Evolutionary conservation across 2,113 vertebrate genomes (phyloP), one percentile per base, ranked within the genome.

Genomic region (Sceloporus undulatus): DNA sequence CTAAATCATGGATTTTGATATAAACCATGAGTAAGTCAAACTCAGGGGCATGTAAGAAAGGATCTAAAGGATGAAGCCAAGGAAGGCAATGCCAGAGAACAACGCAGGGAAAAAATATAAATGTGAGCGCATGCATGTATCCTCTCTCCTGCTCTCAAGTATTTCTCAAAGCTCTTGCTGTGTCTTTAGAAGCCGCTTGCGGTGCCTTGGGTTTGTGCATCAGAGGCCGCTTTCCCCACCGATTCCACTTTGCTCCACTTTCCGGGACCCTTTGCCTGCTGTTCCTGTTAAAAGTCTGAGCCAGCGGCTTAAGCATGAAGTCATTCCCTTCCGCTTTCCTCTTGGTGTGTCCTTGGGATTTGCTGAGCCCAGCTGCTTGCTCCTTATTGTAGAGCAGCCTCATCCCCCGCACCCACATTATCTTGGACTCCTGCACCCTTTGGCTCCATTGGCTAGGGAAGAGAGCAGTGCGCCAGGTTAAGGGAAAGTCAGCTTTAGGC

Each of bases 261-360:
- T 48, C n/a, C 23, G 19, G 65, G 25, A 1, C 76, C 27, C 59
- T 6, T 25, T n/a, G 42, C 2, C 40, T 48, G 38, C 38, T 66
- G 38, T 65, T 29, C 23, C 19, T 52, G 9, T 59, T 29, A 75
- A 65, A 70, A 25, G 23, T 83, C 48, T 71, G 66, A 87, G 66
- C 68, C 85, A 80, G 21, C 77, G 11, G 48, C 40, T 70, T 79
- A 23, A 9, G 29, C 3, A 9, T 65, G 71, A 87, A 65, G 66
- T 80, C 38, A 73, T 82, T 65, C 81, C 85, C 77, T 92, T 93
- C 79, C 77, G 82, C 25, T 56, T 92, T 93, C 68, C 29, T 65
- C 74, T 21, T 9, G 18, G 11, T 13, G 23, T 87, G 25, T 40
- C 79, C 40, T 87, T 82, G 79, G 27, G 5, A 13, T 56, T 38